Evolutionary conservation across 1,140 invertebrate species (phyloP), one percentile per base, ranked within the genome.

Genomic region (Apocrypta bakeri): DNA sequence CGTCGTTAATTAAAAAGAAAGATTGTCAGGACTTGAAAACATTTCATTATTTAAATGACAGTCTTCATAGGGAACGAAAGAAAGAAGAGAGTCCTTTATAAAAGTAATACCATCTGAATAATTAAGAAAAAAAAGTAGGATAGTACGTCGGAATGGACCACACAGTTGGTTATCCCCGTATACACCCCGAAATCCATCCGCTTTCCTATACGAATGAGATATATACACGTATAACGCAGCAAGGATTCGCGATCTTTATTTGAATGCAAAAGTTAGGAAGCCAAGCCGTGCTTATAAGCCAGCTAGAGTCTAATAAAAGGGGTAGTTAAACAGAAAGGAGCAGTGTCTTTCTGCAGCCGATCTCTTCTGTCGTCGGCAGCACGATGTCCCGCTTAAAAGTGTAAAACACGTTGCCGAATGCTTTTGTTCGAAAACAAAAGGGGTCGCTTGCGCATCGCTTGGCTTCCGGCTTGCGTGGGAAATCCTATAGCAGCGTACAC

Each of bases 391-490:
- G 71, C 56, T 79, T 14, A 79, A 83, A 83, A 83, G 56, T 83
- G 76, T 76, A 84, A 84, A 81, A 84, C 79, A 82, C 68, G 66
- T 78, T 84, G 74, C 77, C 74, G 63, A 81, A 84, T 82, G 83
- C 83, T 79, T 84, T 84, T 84, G 83, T 84, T 81, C 79, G 64
- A 71, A 81, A 81, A 84, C 72, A 81, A 84, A 84, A 81, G 79
- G 71, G 71, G 9, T 29, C 21, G 72, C 79, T 81, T 66, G 80
- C 42, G 80, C 80, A 82, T 77, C 75, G 82, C 69, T 83, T 83
- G 80, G 80, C 80, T 82, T 82, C 80, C 63, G 12, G 42, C 42
- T 12, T 17, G 40, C 29, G 11, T 40, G n/a, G 73, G 68, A 74
- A 82, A 82, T 82, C 80, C 80, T 77, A n/a, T n/a, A 75, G 61